Evolutionary conservation across 2,888 invertebrate species (phyloP), one percentile per base, ranked within the genome.

Genomic region (Pristionchus entomophagus): DNA sequence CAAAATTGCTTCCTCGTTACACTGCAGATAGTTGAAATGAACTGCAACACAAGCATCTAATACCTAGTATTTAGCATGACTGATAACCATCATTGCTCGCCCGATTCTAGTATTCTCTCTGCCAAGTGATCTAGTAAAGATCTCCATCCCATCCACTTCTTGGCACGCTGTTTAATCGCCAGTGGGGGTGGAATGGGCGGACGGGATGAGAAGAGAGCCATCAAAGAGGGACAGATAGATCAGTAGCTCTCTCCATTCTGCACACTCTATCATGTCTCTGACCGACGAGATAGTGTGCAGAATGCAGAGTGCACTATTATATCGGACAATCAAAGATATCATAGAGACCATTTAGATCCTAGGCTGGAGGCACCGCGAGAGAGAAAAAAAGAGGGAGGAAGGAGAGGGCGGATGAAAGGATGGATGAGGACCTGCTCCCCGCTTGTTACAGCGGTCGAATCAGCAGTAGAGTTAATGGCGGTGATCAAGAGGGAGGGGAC

Each of bases 371-470:
- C 35, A 73, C 35, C 8, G 35, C 1, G 53, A n/a, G 59, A 59
- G 82, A 38, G 41, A 26, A 59, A 59, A 38, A 5, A 32, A 51
- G 59, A 56, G 32, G 82, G 38, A 59, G 32, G 82, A 82, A 59
- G 29, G 59, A 32, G 32, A 26, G 49, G 41, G 53, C 32, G 51
- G n/a, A 17, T 10, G 35, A 53, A 12, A 80, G 78, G 78, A 49
- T 14, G 29, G 80, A 51, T 82, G 82, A 38, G 53, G 59, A 59
- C 41, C 73, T 69, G 62, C 29, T 62, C 29, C 26, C 29, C 62
- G 17, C 38, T 38, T 73, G 73, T 73, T 73, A 73, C 73, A 73
- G 41, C 73, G 73, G 35, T 65, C 41, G 41, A 73, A 82, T n/a
- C 49, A 49, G 35, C 53, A 59, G 59, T 49, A 82, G 82, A 59